Evolutionary conservation across 2,888 invertebrate genomes (phyloP).

Genomic region (Archaeoteleia sp.): DNA sequence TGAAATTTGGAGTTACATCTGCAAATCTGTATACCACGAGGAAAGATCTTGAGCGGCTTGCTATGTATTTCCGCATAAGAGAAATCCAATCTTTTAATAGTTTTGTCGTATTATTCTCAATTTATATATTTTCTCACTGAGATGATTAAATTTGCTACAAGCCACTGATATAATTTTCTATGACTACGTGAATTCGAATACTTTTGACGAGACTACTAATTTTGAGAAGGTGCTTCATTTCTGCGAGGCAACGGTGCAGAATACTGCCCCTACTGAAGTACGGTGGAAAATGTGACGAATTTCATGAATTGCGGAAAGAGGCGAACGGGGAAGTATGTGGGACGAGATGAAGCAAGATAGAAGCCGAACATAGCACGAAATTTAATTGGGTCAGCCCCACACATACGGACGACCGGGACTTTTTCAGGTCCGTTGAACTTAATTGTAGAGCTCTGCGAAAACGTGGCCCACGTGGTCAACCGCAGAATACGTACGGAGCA

Average conservation of each 20-base stretch:
- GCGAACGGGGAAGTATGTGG: constrained; percentile 8
- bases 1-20: too few species aligned
- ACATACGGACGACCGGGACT: constrained; percentile 38
- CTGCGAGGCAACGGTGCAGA: constrained; percentile 9
- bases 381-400: constrained; percentile 65
- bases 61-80: too few species aligned
- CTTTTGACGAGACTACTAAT: constrained; percentile 24
- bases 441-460: constrained; percentile 31
- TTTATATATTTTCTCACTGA: too few species aligned
- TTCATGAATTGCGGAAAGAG: constrained; percentile 32
- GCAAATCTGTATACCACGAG: too few species aligned
- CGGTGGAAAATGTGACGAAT: constrained; percentile 31
- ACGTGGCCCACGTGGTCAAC: constrained; percentile 27
- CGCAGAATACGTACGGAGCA: constrained; percentile 20
- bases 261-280: constrained; percentile 10
- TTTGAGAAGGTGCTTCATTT: constrained; percentile 25
- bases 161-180: constrained; percentile 2
- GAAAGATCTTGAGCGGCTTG: too few species aligned
- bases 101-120: too few species aligned
- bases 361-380: constrained; percentile 49
- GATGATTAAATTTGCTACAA: constrained; percentile 19
- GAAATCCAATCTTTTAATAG: too few species aligned
- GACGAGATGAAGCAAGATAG: constrained; percentile 21
- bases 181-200: too few species aligned
- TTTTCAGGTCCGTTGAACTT: constrained; percentile 64